Evolutionary conservation across 2,888 invertebrate species (phyloP).

Genomic region (Neoaliturus tenellus): DNA sequence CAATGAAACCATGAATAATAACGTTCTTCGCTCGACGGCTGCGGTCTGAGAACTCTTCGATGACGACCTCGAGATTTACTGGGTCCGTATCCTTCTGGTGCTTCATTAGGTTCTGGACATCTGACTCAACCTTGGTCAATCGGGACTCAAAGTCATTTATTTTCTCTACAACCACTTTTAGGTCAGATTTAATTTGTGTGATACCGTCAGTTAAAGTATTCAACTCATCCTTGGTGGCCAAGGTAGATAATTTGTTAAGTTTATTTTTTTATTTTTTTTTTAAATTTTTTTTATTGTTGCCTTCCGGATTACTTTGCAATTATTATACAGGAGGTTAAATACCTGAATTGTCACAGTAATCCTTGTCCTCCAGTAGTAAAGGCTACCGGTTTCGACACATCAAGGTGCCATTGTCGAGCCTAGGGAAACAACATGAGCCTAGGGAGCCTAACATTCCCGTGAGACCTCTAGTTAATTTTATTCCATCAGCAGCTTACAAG

Average conservation of each 20-base stretch:
- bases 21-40: too few species aligned
- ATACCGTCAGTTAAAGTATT: background rate
- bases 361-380: too few species aligned
- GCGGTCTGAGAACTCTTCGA: background rate
- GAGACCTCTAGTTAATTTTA: slow-evolving; percentile 3
- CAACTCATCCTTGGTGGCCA: background rate
- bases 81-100: background rate
- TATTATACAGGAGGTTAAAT: too few species aligned
- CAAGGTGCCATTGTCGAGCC: too few species aligned
- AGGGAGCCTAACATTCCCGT: too few species aligned
- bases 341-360: too few species aligned
- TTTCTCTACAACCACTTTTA: background rate
- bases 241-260: background rate
- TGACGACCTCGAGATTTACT: background rate
- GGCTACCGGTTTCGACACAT: too few species aligned
- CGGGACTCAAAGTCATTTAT: background rate
- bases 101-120: background rate
- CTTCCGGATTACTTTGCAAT: too few species aligned
- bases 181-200: background rate
- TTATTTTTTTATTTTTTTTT: too few species aligned
- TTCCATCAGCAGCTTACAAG: background rate
- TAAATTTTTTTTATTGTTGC: too few species aligned
- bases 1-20: background rate
- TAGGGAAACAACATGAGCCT: too few species aligned
- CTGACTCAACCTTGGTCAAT: background rate